phyloP scores from a whole-genome alignment of 2,888 invertebrate species.

The Caradrina clavipalpis region DNA sequence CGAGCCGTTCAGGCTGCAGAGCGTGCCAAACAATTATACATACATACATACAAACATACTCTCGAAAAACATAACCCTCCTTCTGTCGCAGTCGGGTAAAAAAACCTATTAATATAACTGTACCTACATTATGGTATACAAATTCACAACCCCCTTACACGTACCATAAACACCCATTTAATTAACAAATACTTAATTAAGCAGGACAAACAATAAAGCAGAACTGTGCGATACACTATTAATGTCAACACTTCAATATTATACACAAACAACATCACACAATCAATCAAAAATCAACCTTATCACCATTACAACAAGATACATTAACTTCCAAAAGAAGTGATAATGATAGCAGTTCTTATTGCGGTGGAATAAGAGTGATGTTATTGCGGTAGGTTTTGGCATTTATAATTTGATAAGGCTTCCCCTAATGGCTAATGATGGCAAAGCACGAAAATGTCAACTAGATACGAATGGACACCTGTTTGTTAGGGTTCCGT shows the following conservation, averaged over 20 bases:
- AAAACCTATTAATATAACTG: slow-evolving; percentile 1
- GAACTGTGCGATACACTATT: slow-evolving; percentile 53
- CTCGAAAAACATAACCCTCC: too few relatives aligned
- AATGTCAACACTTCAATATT: slow-evolving; percentile 58
- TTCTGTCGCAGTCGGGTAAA: too few relatives aligned
- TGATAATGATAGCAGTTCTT: slow-evolving; percentile 32
- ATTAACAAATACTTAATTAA: slow-evolving; percentile 63
- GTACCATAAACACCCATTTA: slow-evolving; percentile 56
- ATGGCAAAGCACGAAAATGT: slow-evolving; percentile 67
- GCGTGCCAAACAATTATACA: too few relatives aligned
- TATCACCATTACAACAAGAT: neutral
- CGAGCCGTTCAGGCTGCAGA: too few relatives aligned
- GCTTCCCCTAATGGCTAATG: slow-evolving; percentile 62
- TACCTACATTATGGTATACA: slow-evolving; percentile 31
- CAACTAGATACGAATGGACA: slow-evolving; percentile 59
- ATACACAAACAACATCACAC: slow-evolving; percentile 16
- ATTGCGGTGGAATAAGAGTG: slow-evolving; percentile 36
- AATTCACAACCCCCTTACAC: slow-evolving; percentile 10
- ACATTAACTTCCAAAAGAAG: neutral
- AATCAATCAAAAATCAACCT: slow-evolving; percentile 45
- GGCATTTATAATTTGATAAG: slow-evolving; percentile 61
- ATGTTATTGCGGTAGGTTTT: slow-evolving; percentile 38
- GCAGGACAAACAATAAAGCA: slow-evolving; percentile 58
- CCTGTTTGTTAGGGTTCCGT: slow-evolving; percentile 53
- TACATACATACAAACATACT: too few relatives aligned